A percentile compares a stretch with the other conserved stretches of the same genome.
Evolutionary conservation across 2,113 vertebrate species (phyloP).

Genomic region (Misgurnus mizolepis): DNA sequence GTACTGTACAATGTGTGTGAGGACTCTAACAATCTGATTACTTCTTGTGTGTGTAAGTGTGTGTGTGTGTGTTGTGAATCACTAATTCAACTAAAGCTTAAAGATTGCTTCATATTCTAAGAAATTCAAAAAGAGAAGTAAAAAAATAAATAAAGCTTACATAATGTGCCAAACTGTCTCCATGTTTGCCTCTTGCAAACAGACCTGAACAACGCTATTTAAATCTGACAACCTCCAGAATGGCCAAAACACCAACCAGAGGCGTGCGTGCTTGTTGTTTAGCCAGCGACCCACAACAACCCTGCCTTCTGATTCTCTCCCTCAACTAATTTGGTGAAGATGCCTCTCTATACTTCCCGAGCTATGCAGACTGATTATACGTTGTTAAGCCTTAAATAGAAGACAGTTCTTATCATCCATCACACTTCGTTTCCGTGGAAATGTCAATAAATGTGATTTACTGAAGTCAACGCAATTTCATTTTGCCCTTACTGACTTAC

Average conservation of each 20-base stretch:
- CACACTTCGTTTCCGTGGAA: slow-evolving; percentile 35
- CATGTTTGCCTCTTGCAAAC: slow-evolving; percentile 46
- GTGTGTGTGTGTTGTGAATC: neutral
- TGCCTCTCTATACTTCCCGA: slow-evolving; percentile 27
- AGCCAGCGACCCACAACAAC: slow-evolving; percentile 22
- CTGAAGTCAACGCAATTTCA: slow-evolving; percentile 47
- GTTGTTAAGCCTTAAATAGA: neutral
- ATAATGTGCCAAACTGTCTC: slow-evolving; percentile 14
- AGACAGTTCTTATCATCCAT: slow-evolving; percentile 44
- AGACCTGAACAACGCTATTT: slow-evolving; percentile 41
- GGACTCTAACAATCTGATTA: too few relatives aligned
- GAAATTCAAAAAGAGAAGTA: slow-evolving; percentile 2
- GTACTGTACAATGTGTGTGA: too few relatives aligned
- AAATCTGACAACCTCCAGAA: slow-evolving; percentile 44
- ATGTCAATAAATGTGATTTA: slow-evolving; percentile 44
- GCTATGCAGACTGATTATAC: slow-evolving; percentile 41
- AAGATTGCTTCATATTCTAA: slow-evolving; percentile 1
- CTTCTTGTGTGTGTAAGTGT: neutral
- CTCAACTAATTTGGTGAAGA: slow-evolving; percentile 43
- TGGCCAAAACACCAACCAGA: slow-evolving; percentile 12
- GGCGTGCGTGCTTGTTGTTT: slow-evolving; percentile 29
- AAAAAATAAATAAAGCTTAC: slow-evolving; percentile 16
- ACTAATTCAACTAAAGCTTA: slow-evolving; percentile 9
- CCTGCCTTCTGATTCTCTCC: slow-evolving; percentile 13
- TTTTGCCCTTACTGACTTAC: slow-evolving; percentile 25